Evolutionary conservation across 1,140 invertebrate species (phyloP), one percentile per base, ranked within the genome.

Genomic region (Liolophura sinensis): DNA sequence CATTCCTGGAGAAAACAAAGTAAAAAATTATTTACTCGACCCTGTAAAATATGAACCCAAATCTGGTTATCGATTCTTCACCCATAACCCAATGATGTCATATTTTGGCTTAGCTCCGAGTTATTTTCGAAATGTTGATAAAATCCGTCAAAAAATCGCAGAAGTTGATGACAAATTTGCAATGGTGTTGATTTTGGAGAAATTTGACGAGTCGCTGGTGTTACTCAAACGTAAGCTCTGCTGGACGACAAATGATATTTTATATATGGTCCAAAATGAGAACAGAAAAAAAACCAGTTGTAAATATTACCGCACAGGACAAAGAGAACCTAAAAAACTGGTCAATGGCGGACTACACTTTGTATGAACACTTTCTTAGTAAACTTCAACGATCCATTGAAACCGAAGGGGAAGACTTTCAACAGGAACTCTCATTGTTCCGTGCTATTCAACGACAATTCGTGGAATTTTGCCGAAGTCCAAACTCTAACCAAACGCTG

Each of bases 181-280:
- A 67, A 74, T 87, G 5, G 79, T 88, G 25, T 78, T 88, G 82
- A 78, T 88, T 12, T 71, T 84, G 6, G 87, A 88, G 73, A 77
- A 84, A 59, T 85, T 88, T 74, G 86, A 88, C 67, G 85, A 87
- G 68, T 87, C 86, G 4, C 73, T 88, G 47, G 77, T 88, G 48
- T 70, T 88, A 11, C 68, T 88, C 47, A 78, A 79, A 50, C 72
- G 87, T 57, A 68, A 81, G 7, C 78, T 88, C 51, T 86, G 84
- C 60, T 87, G 87, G 86, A 71, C 81, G 9, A 73, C 84, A 22
- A 76, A 82, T 50, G 80, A 87, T 64, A 78, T 88, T 7, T 58
- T 84, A 0, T 84, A 80, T 65, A 20, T 71, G 24, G 24, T 16
- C 15, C 68, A 64, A 52, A 72, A 74, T 25, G 50, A 20, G 0